phyloP scores from a whole-genome alignment of 2,797 vertebrate genomes.

The Cyprinella venusta region DNA sequence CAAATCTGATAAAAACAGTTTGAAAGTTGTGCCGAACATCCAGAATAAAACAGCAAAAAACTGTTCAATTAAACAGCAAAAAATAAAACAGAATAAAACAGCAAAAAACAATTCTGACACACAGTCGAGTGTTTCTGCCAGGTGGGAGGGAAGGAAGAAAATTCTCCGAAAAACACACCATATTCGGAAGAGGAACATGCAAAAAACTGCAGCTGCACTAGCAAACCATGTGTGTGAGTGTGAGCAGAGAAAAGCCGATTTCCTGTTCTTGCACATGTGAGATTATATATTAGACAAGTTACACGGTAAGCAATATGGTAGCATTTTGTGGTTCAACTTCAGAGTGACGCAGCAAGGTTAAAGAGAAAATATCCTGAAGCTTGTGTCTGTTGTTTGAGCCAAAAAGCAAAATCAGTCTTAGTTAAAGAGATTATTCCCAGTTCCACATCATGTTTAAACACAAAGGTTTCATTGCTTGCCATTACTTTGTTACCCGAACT shows the following conservation, averaged over 20 bases:
- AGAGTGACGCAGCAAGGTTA: conserved; percentile 27
- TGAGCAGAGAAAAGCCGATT: neutral
- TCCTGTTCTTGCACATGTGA: neutral
- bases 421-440: conserved; percentile 51
- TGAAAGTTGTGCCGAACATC: neutral
- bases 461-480: neutral
- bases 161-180: neutral
- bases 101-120: neutral
- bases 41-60: neutral
- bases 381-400: conserved; percentile 9
- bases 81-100: conserved; percentile 8
- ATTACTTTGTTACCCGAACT: neutral
- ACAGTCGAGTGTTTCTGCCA: neutral
- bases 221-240: neutral
- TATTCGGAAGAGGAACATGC: neutral
- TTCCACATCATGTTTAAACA: conserved; percentile 20
- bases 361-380: conserved; percentile 24
- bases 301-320: conserved; percentile 30
- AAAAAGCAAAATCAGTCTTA: conserved; percentile 46
- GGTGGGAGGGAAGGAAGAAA: neutral
- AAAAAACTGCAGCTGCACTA: neutral
- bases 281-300: neutral
- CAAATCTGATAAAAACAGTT: conserved; percentile 37
- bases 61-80: no score
- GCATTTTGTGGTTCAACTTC: conserved; percentile 43